Evolutionary conservation across 2,888 invertebrate genomes (phyloP).

Genomic region (Hipparchia semele): DNA sequence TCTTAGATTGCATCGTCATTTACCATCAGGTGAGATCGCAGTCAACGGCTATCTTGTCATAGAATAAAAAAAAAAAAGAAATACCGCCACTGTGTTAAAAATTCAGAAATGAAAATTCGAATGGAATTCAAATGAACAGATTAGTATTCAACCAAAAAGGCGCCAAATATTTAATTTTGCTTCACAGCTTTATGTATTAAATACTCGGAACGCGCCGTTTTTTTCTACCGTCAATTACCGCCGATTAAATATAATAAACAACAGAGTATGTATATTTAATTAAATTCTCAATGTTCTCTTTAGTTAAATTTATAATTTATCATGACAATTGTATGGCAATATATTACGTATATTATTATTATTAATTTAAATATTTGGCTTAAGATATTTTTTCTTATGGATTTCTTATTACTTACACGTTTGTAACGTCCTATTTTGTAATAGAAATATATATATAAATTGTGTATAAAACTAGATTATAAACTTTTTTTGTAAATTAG

Average conservation of each 20-base stretch:
- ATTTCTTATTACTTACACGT: not conserved
- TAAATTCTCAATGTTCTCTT: not conserved
- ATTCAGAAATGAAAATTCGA: too few species aligned
- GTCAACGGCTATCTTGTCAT: too few species aligned
- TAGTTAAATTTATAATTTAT: not conserved
- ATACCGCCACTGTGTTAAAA: too few species aligned
- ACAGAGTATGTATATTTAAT: not conserved
- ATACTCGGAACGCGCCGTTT: conserved; percentile 16
- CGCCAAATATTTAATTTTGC: not conserved
- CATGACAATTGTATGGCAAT: conserved; percentile 11
- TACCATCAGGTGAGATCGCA: too few species aligned
- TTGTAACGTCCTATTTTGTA: conserved; percentile 10
- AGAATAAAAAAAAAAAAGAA: too few species aligned
- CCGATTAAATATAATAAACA: conserved; percentile 29
- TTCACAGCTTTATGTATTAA: not conserved
- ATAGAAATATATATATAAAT: not conserved
- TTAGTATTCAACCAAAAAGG: not conserved
- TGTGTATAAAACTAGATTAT: conserved; percentile 1
- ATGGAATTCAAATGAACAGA: too few species aligned
- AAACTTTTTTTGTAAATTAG: not conserved
- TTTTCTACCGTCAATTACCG: conserved; percentile 32
- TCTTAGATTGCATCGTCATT: too few species aligned
- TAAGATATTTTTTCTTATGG: not conserved
- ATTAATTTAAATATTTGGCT: not conserved
- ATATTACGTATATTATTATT: not conserved